Percentiles rank a stretch among this genome's conserved stretches.
Conservation (phyloP, 2,888 invertebrate genomes). For the Crocallis elinguaria region DNA sequence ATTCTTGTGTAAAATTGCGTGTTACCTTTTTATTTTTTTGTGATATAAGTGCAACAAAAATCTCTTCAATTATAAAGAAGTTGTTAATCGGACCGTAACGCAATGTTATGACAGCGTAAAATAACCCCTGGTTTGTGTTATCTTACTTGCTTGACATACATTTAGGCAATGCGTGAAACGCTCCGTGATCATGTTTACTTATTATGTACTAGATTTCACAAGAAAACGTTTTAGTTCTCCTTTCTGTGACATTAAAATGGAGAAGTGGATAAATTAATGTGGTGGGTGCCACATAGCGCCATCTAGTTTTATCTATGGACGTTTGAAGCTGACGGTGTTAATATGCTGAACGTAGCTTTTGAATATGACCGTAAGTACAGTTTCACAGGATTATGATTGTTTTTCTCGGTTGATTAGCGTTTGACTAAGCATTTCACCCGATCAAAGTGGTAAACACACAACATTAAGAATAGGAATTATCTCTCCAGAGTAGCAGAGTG, state of each 20-base stretch:
- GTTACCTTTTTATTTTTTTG: too few species aligned
- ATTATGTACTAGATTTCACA: neutral
- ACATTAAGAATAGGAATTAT: too few species aligned
- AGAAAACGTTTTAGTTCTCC: neutral
- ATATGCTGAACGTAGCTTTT: slow-evolving; percentile 82
- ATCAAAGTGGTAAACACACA: too few species aligned
- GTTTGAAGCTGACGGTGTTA: slow-evolving; percentile 51
- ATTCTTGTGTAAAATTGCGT: neutral
- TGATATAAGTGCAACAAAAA: too few species aligned
- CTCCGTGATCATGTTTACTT: neutral
- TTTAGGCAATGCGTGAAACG: neutral
- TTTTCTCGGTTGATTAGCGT: too few species aligned
- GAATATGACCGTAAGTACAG: slow-evolving; percentile 75
- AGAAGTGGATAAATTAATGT: too few species aligned
- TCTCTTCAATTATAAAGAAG: too few species aligned
- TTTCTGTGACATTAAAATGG: neutral
- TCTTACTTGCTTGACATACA: neutral
- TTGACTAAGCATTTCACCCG: too few species aligned
- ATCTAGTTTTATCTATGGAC: slow-evolving; percentile 46
- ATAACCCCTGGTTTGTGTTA: neutral
- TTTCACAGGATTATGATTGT: neutral
- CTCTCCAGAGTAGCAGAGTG: too few species aligned
- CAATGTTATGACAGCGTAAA: neutral
- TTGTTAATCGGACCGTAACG: neutral
- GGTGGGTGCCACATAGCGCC: neutral